Conservation (phyloP, 2,113 vertebrate genomes). For the Leucopsar rothschildi region DNA sequence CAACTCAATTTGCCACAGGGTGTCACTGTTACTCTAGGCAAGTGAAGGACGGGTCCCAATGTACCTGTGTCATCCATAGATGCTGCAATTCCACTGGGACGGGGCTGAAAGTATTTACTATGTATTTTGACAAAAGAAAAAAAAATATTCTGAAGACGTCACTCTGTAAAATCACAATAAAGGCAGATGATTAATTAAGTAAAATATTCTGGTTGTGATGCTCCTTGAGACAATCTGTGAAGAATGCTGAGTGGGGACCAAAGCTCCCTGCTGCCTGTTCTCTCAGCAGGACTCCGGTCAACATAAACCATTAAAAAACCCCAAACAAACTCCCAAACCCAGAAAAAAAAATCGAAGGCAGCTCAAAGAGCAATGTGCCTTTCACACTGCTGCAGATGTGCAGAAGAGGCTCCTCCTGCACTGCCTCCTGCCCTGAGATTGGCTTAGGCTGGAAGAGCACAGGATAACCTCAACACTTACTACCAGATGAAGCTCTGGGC, state of each 20-base stretch:
- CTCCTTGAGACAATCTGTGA: background rate
- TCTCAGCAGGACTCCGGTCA: background rate
- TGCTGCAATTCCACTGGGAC: background rate
- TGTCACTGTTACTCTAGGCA: slow-evolving; percentile 25
- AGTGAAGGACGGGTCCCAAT: background rate
- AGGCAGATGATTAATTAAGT: background rate
- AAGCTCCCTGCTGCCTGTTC: background rate
- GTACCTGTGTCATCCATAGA: accelerated
- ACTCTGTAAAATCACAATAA: background rate
- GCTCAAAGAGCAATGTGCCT: background rate
- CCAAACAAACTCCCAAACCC: background rate
- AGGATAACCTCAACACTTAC: background rate
- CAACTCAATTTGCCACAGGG: background rate
- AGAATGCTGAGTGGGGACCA: background rate
- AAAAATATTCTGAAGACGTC: background rate
- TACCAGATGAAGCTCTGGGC: background rate
- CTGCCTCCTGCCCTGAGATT: background rate
- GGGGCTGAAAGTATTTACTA: background rate
- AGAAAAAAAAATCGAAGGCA: background rate
- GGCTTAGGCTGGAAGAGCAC: background rate
- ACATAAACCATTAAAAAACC: background rate
- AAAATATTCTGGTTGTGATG: background rate
- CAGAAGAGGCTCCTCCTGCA: background rate
- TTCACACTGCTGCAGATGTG: background rate
- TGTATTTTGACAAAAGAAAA: background rate